phyloP scores from a whole-genome alignment of 2,888 invertebrate species.

The Diarsia brunnea region DNA sequence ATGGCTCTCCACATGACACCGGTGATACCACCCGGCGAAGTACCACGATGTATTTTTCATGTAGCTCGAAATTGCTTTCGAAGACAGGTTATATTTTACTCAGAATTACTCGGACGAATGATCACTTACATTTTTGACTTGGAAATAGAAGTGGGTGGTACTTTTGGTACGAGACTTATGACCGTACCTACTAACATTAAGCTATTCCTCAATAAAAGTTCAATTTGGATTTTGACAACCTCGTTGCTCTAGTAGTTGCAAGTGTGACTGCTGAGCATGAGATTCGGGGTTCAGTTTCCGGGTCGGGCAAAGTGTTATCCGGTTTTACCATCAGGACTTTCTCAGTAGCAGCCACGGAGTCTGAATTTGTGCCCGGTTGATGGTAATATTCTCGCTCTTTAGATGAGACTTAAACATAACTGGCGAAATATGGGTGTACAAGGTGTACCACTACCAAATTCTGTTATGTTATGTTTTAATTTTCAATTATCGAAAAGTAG shows the following conservation, averaged over 20 bases:
- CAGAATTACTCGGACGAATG: constrained; percentile 54
- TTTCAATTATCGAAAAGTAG: not conserved
- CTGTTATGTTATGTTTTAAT: not conserved
- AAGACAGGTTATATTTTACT: constrained; percentile 58
- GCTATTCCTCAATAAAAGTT: not conserved
- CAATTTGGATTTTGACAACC: not conserved
- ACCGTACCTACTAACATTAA: not conserved
- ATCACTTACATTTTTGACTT: constrained; percentile 34
- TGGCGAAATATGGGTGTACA: no score
- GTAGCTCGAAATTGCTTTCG: constrained; percentile 56
- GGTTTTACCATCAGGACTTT: no score
- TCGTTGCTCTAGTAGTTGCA: no score
- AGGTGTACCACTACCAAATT: no score
- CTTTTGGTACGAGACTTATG: not conserved
- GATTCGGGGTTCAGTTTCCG: no score
- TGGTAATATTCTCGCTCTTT: no score
- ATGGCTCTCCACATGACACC: constrained; percentile 42
- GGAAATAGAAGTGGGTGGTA: not conserved
- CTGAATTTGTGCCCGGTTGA: no score
- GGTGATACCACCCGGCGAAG: constrained; percentile 35
- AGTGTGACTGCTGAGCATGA: no score
- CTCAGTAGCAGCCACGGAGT: no score
- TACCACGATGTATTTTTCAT: constrained; percentile 58
- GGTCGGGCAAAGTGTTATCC: no score
- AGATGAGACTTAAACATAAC: no score